Percentiles rank a stretch among this genome's conserved stretches.
These are phyloP conservation scores for Montipora efflorescens DNA, from an alignment of 64 coral and sea anemone genomes.

Conservation along the genomic window DNA sequence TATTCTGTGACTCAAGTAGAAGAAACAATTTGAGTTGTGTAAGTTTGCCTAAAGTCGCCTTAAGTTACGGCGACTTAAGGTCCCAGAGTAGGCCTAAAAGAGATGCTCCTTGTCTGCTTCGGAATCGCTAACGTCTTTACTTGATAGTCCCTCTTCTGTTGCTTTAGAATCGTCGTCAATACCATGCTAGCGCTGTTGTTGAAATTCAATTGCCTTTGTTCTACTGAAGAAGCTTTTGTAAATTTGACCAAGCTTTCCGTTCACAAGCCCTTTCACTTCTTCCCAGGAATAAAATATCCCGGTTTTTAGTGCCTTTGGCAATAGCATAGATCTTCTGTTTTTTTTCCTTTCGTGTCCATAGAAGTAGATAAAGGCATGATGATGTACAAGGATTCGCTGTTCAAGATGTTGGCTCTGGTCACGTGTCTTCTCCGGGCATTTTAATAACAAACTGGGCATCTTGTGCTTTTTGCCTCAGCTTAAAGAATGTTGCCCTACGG, in stretches of 20 bases:
- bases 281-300: background rate
- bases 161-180: background rate
- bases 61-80: too few relatives aligned
- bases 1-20: too few relatives aligned
- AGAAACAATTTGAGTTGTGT: too few relatives aligned
- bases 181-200: background rate
- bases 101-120: background rate
- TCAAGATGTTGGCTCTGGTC: too few relatives aligned
- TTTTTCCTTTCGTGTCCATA: background rate
- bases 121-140: background rate
- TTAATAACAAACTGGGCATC: too few relatives aligned
- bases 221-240: background rate
- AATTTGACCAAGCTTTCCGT: background rate
- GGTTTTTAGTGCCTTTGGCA: background rate
- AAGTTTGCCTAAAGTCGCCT: too few relatives aligned
- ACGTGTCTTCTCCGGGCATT: too few relatives aligned
- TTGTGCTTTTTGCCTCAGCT: background rate
- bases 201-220: background rate
- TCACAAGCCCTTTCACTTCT: background rate
- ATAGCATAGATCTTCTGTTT: background rate
- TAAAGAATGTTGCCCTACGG: background rate
- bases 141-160: background rate
- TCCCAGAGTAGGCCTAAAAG: background rate
- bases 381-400: background rate
- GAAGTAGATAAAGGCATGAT: background rate